Evolutionary conservation across 1,140 invertebrate genomes (phyloP).

Genomic region (Pogonognathellus flavescens): DNA sequence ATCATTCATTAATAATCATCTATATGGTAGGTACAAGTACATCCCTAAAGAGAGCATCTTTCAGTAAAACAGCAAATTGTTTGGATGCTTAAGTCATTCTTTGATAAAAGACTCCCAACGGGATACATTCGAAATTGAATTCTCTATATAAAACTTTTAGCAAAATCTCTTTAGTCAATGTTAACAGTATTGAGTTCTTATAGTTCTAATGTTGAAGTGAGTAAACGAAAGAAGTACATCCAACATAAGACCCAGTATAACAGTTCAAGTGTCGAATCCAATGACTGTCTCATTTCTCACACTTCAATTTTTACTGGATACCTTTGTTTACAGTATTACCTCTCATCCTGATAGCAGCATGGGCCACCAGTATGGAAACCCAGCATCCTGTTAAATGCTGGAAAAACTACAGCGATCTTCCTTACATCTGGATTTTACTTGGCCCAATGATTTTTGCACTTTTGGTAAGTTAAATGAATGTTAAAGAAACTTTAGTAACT

Average conservation of each 20-base stretch:
- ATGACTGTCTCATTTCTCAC: neutral
- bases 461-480: slow-evolving; percentile 68
- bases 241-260: neutral
- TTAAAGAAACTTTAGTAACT: neutral
- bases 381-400: slow-evolving; percentile 70
- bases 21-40: too few species aligned
- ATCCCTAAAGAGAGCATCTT: too few species aligned
- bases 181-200: too few species aligned
- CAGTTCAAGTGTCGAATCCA: neutral
- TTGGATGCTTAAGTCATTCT: too few species aligned
- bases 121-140: too few species aligned
- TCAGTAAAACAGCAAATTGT: too few species aligned
- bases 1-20: too few species aligned
- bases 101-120: too few species aligned
- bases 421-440: slow-evolving; percentile 71
- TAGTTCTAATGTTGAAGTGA: too few species aligned
- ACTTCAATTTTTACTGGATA: neutral
- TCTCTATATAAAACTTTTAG: too few species aligned
- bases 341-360: slow-evolving; percentile 69
- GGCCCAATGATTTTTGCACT: slow-evolving; percentile 71
- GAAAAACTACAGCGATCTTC: slow-evolving; percentile 69
- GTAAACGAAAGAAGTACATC: too few species aligned
- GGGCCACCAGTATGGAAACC: slow-evolving; percentile 70
- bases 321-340: slow-evolving; percentile 70
- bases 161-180: too few species aligned